Evolutionary conservation across 2,888 invertebrate genomes (phyloP), one percentile per base, ranked within the genome.

Genomic region (Blastobasis adustella): DNA sequence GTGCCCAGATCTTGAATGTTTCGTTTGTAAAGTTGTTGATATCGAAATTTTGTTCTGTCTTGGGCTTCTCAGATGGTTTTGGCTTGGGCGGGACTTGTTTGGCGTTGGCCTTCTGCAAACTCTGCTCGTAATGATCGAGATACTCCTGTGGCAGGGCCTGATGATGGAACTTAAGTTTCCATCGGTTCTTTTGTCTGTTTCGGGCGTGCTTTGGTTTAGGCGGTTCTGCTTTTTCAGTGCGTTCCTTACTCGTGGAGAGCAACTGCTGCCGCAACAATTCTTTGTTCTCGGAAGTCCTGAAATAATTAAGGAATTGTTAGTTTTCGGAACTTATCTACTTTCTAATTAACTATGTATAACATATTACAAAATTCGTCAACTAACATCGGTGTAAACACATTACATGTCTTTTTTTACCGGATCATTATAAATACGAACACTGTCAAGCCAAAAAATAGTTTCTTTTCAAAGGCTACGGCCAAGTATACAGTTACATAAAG

Each of bases 91-190:
- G 69, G 4, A 58, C 62, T 49, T 63, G 71, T 47, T 76, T 83
- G 39, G 89, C 88, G 61, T 72, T 77, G 10, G 80, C 79, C 59
- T 90, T 90, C 56, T 91, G 91, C 51, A 93, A 80, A 5, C 92
- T 91, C 49, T 93, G 93, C 74, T 94, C 94, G 83, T 94, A 94
- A 69, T 94, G 94, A 65, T 93, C 94, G 50, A 94, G 89, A 69
- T 94, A 94, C 71, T 94, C 94, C 10, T 93, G 92, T 0, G 94
- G 94, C 51, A 94, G 73, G 0, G 94, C 94, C 72, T 95, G 94
- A 71, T 95, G 94, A 66, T 95, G 94, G 73, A 95, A 94, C 71
- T 94, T 93, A 49, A 95, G 85, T 74, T 94, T 94, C 89, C 93
- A 91, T 62, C 93, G 82, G 46, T 92, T 92, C 75, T 91, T 91